Base-by-base conservation (phyloP, 2,888 invertebrate species). In the Rhagophthalmus giganteus region DNA sequence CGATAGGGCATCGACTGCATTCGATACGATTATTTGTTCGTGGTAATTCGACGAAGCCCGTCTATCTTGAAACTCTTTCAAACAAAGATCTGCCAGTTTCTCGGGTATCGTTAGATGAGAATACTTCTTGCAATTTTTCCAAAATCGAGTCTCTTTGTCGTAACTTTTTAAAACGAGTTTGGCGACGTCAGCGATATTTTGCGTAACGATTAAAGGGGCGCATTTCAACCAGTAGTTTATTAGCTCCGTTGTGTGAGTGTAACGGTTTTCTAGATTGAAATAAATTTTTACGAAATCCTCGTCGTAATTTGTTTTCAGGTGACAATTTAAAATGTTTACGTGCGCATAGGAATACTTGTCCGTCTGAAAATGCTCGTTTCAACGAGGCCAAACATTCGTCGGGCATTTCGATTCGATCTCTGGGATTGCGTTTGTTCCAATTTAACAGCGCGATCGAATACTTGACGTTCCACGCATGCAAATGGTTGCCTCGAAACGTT, bases 361-460 rank as follows among this genome's bases (percentile, higher is more conserved):
- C n/a, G n/a, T n/a, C n/a, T n/a, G n/a, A n/a, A n/a, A n/a, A n/a
- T n/a, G n/a, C n/a, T 1, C 12, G 9, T 11, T 4, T 31, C 3
- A 41, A 14, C 1, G 33, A n/a, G 1, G 16, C 26, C 2, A 41
- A 9, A 13, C n/a, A n/a, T n/a, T n/a, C n/a, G n/a, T n/a, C n/a
- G n/a, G n/a, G n/a, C n/a, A n/a, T n/a, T n/a, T n/a, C n/a, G 40
- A 30, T 12, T 14, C 13, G 14, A 15, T 38, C 38, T 8, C 32
- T 26, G n/a, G 30, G 38, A 15, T 46, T 15, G 2, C 32, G 24
- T 13, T 38, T 38, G 12, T 46, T 46, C 37, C 37, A 46, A 12
- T 38, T n/a, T 4, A 46, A n/a, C 9, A 46, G 1, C 14, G 31
- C 31, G 2, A 5, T 2, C 8, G 38, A 14, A 10, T 27, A 38